These are phyloP conservation scores for Bibio marci DNA, from an alignment of 2,888 invertebrate genomes.

Conservation along the genomic window DNA sequence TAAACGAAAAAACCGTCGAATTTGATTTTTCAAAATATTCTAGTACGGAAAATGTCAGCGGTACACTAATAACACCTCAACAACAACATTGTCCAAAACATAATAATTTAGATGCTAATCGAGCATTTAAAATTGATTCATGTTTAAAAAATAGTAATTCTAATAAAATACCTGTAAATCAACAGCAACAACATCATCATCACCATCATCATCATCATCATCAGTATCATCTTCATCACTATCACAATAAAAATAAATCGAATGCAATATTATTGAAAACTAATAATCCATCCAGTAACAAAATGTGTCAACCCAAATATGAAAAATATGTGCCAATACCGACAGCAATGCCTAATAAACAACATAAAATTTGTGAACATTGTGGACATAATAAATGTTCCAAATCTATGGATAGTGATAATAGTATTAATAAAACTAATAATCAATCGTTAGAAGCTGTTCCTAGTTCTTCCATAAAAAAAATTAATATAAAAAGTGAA, in stretches of 20 bases:
- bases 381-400: constrained; percentile 27
- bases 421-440: constrained; percentile 17
- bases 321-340: not conserved
- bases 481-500: too few relatives aligned
- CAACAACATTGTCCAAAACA: not conserved
- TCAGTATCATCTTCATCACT: not conserved
- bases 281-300: too few relatives aligned
- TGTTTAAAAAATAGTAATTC: not conserved
- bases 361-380: constrained; percentile 18
- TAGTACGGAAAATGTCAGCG: constrained; percentile 23
- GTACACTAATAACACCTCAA: not conserved
- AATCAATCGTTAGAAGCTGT: too few relatives aligned
- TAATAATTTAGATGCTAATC: not conserved
- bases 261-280: too few relatives aligned
- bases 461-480: too few relatives aligned
- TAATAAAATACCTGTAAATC: constrained; percentile 8
- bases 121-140: not conserved
- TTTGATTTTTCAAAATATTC: constrained; percentile 31
- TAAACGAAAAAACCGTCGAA: constrained; percentile 29
- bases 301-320: not conserved
- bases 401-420: constrained; percentile 23
- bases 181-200: constrained; percentile 12
- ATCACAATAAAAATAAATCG: too few relatives aligned
- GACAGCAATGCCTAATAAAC: constrained; percentile 1
- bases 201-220: not conserved